A percentile compares a stretch with the other conserved stretches of the same genome.
phyloP scores from a whole-genome alignment of 2,113 vertebrate genomes.

The Bucco capensis region DNA sequence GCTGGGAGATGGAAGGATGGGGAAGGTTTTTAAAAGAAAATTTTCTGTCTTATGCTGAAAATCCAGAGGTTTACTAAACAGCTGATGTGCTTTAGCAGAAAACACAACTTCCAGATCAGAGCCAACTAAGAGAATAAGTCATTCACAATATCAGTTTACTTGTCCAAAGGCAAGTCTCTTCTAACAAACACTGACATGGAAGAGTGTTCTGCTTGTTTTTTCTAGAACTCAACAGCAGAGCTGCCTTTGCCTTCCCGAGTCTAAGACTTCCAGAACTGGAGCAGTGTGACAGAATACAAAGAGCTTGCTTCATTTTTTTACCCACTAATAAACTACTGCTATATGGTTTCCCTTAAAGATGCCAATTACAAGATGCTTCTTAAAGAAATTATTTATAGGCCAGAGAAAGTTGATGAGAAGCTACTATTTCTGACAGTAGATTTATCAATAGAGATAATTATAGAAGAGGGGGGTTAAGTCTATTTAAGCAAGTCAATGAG shows the following conservation, averaged over 20 bases:
- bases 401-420: background rate
- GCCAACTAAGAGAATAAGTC: background rate
- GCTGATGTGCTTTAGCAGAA: background rate
- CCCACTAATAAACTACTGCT: background rate
- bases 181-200: background rate
- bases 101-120: background rate
- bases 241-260: background rate
- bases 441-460: background rate
- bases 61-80: background rate
- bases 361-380: background rate
- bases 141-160: background rate
- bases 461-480: background rate
- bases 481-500: background rate
- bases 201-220: background rate
- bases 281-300: background rate
- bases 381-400: background rate
- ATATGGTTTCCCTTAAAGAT: background rate
- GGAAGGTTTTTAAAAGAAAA: background rate
- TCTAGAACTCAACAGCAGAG: background rate
- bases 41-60: background rate
- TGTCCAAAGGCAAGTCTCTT: background rate
- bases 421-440: background rate
- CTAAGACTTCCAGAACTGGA: background rate
- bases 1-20: background rate
- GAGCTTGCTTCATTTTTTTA: background rate